Conservation (phyloP, 2,113 vertebrate genomes). For the Ceyx cyanopectus region DNA sequence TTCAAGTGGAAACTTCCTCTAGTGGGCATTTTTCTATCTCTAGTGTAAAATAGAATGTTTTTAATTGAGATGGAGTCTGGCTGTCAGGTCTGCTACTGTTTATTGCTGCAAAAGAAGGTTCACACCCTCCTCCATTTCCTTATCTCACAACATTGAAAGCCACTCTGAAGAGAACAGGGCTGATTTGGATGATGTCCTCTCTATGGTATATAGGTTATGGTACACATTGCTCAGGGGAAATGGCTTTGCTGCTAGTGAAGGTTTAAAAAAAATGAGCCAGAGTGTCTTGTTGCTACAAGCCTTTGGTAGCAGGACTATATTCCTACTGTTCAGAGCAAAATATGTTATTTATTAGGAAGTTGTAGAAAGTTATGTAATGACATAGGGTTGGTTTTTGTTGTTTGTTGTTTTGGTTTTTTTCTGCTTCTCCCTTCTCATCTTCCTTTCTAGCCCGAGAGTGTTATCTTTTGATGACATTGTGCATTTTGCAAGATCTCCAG, state of each 20-base stretch:
- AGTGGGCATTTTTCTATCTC: neutral
- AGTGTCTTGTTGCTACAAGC: neutral
- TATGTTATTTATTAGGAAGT: neutral
- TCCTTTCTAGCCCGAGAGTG: neutral
- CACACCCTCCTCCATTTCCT: slow-evolving; percentile 11
- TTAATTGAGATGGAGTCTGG: neutral
- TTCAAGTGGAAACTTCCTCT: neutral
- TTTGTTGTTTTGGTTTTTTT: neutral
- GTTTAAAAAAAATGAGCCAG: neutral
- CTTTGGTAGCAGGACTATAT: neutral
- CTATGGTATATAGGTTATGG: slow-evolving; percentile 14
- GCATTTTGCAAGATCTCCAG: neutral
- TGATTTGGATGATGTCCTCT: neutral
- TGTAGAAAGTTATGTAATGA: neutral
- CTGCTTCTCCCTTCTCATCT: neutral
- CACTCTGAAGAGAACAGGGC: neutral
- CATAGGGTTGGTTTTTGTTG: neutral
- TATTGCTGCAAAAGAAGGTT: slow-evolving; percentile 16
- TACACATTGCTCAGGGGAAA: slow-evolving; percentile 16
- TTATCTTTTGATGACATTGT: neutral
- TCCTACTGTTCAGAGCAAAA: neutral
- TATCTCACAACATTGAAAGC: neutral
- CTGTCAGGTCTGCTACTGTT: slow-evolving; percentile 21
- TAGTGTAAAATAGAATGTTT: neutral
- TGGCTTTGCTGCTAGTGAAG: neutral